Base-by-base conservation (phyloP, 2,888 invertebrate species). In the Mimas tiliae region DNA sequence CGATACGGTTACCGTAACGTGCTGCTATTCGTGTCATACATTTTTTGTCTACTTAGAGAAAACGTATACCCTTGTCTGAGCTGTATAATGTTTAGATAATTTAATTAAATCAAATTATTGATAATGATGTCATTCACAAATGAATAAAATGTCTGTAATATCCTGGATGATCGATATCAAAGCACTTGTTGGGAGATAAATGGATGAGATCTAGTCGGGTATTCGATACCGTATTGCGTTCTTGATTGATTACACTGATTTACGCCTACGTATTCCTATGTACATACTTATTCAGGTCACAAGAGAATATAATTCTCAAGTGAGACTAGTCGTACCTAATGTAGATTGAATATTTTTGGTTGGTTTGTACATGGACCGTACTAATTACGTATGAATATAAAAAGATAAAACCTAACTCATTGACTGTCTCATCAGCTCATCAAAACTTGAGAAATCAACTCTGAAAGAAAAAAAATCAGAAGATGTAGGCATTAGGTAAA, bases 201-300 rank as follows among this genome's bases (percentile, higher is more conserved):
- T 58, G 55, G 38, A 58, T 38, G 38, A 58, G 58, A 58, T 58
- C 42, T 42, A 58, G 38, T 58, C 42, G 58, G 42, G 58, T 58
- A 58, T 42, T 58, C 58, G 58, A 42, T 58, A 58, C 58, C 58
- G 58, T 58, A 58, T 58, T 58, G 38, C 58, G 42, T 58, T 58
- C 58, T 58, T 58, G 58, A 58, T 58, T 58, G 58, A 42, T 58
- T 42, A 58, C 58, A 58, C 34, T 58, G 42, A 58, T 58, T 58
- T 42, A 58, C 58, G 38, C 9, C 58, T 42, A 42, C 38, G 33
- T 52, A 27, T 38, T 58, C 34, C 38, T 55, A 55, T 55, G 38
- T 16, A 58, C 12, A 58, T 55, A 38, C 55, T 38, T 58, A 42
- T 19, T 11, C 12, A 58, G 19, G 16, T 42, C 38, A 42, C 16